A percentile compares a stretch with the other conserved stretches of the same genome.
phyloP scores from a whole-genome alignment of 2,797 vertebrate species.

The Pseudochirops corinnae region DNA sequence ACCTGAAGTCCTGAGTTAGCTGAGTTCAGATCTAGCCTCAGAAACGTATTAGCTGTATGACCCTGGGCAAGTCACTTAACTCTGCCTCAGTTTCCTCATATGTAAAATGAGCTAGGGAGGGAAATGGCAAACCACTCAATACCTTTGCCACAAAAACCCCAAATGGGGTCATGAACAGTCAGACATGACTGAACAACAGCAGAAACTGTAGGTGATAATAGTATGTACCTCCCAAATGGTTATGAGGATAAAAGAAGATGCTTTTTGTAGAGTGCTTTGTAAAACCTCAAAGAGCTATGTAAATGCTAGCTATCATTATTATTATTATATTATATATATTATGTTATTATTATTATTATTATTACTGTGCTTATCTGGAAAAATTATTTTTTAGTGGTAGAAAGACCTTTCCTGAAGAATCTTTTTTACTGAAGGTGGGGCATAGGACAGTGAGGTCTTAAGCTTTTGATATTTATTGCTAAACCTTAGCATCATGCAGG shows the following conservation, averaged over 20 bases:
- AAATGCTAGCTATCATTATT: no score
- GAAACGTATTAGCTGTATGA: neutral
- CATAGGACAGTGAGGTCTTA: no score
- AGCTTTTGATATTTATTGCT: neutral
- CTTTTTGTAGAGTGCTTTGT: no score
- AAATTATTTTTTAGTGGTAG: no score
- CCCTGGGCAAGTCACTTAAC: neutral
- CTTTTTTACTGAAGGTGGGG: neutral
- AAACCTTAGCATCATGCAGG: neutral
- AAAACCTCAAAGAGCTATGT: no score
- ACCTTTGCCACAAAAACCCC: neutral
- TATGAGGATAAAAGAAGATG: no score
- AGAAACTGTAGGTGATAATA: no score
- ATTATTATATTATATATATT: no score
- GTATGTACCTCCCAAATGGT: no score
- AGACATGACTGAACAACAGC: neutral
- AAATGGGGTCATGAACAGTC: neutral
- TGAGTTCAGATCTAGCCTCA: neutral
- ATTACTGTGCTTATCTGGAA: no score
- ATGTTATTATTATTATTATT: no score
- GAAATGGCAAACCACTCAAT: neutral
- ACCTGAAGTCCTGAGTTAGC: neutral
- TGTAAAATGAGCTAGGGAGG: neutral
- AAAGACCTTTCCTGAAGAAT: neutral
- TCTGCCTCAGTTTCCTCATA: neutral